Conservation (phyloP, 2,113 vertebrate species). For the Sakesphorus luctuosus region DNA sequence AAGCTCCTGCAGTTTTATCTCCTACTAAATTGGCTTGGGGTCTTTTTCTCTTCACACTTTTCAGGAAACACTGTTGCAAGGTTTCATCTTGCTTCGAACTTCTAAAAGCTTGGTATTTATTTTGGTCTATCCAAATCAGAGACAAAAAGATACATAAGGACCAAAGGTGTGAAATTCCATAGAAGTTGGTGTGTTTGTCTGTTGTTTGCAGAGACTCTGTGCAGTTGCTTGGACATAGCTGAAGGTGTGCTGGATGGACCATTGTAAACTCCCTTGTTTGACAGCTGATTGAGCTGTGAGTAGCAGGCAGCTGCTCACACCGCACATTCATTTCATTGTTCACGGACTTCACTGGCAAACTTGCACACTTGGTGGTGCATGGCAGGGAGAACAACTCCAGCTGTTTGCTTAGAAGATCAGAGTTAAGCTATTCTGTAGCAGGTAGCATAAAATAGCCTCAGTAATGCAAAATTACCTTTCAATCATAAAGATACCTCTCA, state of each 20-base stretch:
- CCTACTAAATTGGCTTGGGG: no score
- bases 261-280: not conserved
- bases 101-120: not conserved
- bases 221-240: not conserved
- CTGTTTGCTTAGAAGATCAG: not conserved
- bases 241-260: not conserved
- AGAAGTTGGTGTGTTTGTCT: not conserved
- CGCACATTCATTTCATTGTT: accelerated
- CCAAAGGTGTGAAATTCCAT: not conserved
- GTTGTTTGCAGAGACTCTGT: not conserved
- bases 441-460: not conserved
- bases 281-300: not conserved
- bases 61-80: not conserved
- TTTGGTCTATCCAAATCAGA: not conserved
- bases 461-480: not conserved
- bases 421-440: not conserved
- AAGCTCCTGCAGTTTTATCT: no score
- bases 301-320: not conserved
- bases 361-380: accelerated
- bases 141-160: not conserved
- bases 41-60: no score
- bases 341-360: accelerated
- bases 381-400: not conserved
- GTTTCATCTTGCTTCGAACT: not conserved
- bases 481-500: not conserved